phyloP scores from a whole-genome alignment of 2,888 invertebrate genomes.

The Mystacides longicornis region DNA sequence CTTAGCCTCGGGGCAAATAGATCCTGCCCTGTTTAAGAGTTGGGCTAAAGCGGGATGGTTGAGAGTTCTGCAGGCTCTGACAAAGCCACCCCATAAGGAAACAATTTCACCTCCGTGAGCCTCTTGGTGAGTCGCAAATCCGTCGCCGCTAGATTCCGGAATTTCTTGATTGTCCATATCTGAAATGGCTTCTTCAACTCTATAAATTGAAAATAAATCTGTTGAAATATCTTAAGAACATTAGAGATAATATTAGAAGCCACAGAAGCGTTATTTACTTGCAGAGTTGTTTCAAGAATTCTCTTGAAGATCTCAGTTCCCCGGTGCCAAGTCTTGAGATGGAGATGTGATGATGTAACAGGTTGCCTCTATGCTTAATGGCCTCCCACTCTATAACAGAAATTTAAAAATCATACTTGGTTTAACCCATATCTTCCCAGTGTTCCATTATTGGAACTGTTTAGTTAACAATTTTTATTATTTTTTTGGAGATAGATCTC shows the following conservation, averaged over 20 bases:
- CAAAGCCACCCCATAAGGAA: conserved; percentile 42
- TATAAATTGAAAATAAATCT: conserved; percentile 1
- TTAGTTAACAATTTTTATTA: too few relatives aligned
- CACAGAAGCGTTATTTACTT: conserved; percentile 35
- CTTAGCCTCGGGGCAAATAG: conserved; percentile 64
- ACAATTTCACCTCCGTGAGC: conserved; percentile 45
- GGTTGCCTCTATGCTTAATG: conserved; percentile 51
- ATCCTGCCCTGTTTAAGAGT: conserved; percentile 53
- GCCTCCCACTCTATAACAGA: conserved; percentile 36
- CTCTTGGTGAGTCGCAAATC: conserved; percentile 28
- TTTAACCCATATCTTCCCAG: too few relatives aligned
- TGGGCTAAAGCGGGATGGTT: conserved; percentile 62
- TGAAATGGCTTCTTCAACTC: conserved; percentile 14
- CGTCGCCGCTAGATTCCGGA: neutral
- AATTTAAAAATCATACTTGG: too few relatives aligned
- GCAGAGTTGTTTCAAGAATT: conserved; percentile 65
- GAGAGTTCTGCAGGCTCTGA: conserved; percentile 60
- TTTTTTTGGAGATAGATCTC: too few relatives aligned
- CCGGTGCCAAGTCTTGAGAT: conserved; percentile 60
- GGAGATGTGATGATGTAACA: conserved; percentile 67
- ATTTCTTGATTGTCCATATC: conserved; percentile 5
- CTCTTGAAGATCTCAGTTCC: conserved; percentile 62
- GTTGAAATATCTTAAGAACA: too few relatives aligned
- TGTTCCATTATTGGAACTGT: too few relatives aligned
- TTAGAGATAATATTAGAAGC: too few relatives aligned